phyloP scores from a whole-genome alignment of 2,888 invertebrate species.

The Linnaemya vulpina region DNA sequence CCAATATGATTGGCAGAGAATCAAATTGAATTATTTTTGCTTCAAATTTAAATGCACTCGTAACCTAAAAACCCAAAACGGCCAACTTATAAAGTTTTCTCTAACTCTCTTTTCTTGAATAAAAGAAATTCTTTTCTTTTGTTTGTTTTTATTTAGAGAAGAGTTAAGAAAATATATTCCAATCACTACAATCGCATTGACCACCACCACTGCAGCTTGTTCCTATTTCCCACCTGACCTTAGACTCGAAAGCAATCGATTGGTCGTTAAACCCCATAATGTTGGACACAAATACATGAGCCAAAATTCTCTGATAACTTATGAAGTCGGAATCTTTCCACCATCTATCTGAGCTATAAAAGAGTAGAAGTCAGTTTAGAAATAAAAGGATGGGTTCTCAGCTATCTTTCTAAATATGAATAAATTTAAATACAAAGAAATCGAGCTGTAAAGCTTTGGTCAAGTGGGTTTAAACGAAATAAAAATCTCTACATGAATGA shows the following conservation, averaged over 20 bases:
- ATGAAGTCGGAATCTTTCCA: no score
- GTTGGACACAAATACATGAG: no score
- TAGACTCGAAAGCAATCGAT: no score
- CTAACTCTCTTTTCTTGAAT: slow-evolving; percentile 19
- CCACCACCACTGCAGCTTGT: slow-evolving; percentile 1
- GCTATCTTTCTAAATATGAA: no score
- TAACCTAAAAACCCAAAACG: slow-evolving; percentile 58
- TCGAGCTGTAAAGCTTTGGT: no score
- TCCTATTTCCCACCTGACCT: not conserved
- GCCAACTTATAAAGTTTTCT: slow-evolving; percentile 39
- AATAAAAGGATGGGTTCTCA: no score
- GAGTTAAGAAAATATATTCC: slow-evolving; percentile 19
- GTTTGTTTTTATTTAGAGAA: not conserved
- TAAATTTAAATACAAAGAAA: no score
- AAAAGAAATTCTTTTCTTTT: not conserved
- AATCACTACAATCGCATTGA: slow-evolving; percentile 39
- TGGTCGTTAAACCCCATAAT: no score
- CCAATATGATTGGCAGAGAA: not conserved
- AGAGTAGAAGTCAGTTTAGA: no score
- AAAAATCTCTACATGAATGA: slow-evolving; percentile 46
- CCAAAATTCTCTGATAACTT: no score
- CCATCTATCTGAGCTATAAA: no score
- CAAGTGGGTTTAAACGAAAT: slow-evolving; percentile 8
- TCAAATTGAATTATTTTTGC: not conserved
- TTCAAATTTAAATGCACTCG: slow-evolving; percentile 27